These are phyloP conservation scores for Cotesia typhae DNA, from an alignment of 1,140 invertebrate species.

Conservation along the genomic window DNA sequence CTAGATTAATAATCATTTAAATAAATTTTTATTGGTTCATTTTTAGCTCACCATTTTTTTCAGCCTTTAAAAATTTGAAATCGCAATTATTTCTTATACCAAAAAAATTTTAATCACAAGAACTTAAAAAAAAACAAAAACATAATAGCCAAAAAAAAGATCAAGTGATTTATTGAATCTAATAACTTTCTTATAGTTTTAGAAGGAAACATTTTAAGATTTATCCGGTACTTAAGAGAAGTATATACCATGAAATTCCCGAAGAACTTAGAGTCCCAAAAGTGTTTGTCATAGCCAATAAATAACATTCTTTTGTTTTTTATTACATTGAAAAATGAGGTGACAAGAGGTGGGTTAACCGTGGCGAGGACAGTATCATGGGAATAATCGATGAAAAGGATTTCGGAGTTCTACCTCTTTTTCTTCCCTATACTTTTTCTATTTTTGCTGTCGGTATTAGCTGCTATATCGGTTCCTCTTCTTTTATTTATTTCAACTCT, in stretches of 20 bases:
- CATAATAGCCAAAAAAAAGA: background rate
- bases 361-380: constrained; percentile 28
- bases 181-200: constrained; percentile 1
- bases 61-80: no score
- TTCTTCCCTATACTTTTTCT: no score
- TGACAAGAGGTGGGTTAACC: constrained; percentile 26
- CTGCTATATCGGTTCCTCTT: background rate
- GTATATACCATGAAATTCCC: constrained; percentile 9
- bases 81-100: no score
- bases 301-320: constrained; percentile 27
- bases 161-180: constrained; percentile 4
- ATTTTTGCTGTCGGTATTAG: no score
- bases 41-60: no score
- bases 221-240: constrained; percentile 14
- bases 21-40: no score
- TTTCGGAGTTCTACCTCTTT: background rate
- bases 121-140: background rate
- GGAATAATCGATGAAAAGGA: constrained; percentile 38
- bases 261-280: background rate
- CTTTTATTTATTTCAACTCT: no score
- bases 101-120: background rate
- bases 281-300: constrained; percentile 25
- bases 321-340: constrained; percentile 33
- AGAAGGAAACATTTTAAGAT: constrained; percentile 5
- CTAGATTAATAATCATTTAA: no score